Evolutionary conservation across 2,888 invertebrate genomes (phyloP), one percentile per base, ranked within the genome.

Genomic region (Camponotus fellah): DNA sequence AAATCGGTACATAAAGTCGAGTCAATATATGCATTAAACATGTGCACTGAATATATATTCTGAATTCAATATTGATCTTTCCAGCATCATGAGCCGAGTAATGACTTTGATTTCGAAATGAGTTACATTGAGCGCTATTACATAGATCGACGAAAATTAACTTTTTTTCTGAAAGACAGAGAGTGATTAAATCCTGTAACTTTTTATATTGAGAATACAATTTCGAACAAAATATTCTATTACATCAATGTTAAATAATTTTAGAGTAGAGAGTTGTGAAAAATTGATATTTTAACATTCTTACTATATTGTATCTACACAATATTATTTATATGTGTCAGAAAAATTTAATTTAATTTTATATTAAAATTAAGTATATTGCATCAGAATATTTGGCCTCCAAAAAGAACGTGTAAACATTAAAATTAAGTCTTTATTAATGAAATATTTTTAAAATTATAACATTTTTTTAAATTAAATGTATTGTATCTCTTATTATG

Each of bases 51-150:
- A 58, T 58, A 37, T 9, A 58, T 3, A n/a, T 37, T 56, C 72
- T 17, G 72, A 56, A 6, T 72, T 72, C 37, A 53, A 40, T 72
- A 72, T 58, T 26, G 58, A 58, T 40, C n/a, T 72, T 58, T 12
- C 72, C 26, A 40, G 58, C 37, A 72, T 58, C 58, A 58, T 14
- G 37, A 26, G 14, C 37, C 72, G 60, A 49, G 77, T 81, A 77
- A 85, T 82, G 17, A 71, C 37, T 37, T 3, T 37, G 53, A 71
- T 56, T 56, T 37, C 17, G 56, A 9, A 71, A 21, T 49, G 8
- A 49, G 49, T 49, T 49, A 49, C 49, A 49, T 49, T 2, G 49
- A 49, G n/a, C n/a, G n/a, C n/a, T 49, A 49, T 46, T 49, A 49
- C 6, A 49, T 12, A 12, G 49, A n/a, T 49, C n/a, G 49, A 49